Conservation (phyloP, 2,888 invertebrate genomes). For the Polyploca ridens region DNA sequence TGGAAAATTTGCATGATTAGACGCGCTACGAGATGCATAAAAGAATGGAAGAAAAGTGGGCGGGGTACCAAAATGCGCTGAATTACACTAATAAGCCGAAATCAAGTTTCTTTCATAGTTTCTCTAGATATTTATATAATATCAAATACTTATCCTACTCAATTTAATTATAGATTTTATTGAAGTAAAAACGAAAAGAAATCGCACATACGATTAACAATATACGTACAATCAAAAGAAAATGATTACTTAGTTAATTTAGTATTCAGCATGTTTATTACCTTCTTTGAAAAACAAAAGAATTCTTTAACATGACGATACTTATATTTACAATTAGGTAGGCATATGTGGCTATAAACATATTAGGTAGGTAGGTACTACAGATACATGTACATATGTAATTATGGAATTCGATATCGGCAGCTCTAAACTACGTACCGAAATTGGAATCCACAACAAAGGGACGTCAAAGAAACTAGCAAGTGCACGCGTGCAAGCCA, state of each 20-base stretch:
- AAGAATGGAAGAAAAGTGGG: conserved; percentile 20
- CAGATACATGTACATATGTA: conserved; percentile 14
- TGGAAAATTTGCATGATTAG: conserved; percentile 79
- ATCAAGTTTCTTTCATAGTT: not conserved
- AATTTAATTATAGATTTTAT: no score
- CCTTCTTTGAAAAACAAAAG: no score
- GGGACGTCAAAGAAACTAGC: conserved; percentile 81
- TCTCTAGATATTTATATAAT: not conserved
- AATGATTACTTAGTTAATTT: no score
- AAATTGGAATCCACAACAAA: conserved; percentile 81
- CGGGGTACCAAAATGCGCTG: conserved; percentile 4
- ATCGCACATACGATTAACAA: not conserved
- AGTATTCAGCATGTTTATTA: no score
- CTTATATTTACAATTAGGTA: no score
- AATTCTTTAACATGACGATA: no score
- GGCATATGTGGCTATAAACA: no score
- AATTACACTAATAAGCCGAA: conserved; percentile 10
- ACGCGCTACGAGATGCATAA: conserved; percentile 66
- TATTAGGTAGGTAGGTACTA: no score
- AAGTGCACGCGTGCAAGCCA: conserved; percentile 80
- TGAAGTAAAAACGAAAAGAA: no score
- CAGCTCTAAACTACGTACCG: conserved; percentile 57
- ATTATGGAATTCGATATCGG: conserved; percentile 38
- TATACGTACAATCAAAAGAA: conserved; percentile 4
- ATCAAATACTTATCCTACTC: no score